Percentiles rank a stretch among this genome's conserved stretches.
Conservation (phyloP, 1,140 invertebrate genomes). For the Ceratosolen solmsi region DNA sequence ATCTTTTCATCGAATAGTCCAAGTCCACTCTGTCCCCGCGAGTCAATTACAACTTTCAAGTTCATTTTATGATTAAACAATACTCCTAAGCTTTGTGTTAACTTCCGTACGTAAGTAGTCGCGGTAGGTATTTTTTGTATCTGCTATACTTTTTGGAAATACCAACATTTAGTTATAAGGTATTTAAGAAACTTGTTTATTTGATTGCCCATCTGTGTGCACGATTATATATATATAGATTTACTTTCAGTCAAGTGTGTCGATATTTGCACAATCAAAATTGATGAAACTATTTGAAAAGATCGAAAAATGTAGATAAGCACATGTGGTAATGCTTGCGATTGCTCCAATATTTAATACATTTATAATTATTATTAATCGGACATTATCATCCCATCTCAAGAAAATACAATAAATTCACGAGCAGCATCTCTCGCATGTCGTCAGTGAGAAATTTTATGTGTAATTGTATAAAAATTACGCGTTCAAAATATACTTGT, state of each 20-base stretch:
- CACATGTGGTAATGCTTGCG: too few species aligned
- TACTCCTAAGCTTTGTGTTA: conserved; percentile 74
- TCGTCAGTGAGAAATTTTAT: too few species aligned
- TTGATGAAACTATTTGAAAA: too few species aligned
- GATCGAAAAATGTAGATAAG: too few species aligned
- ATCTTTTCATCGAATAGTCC: conserved; percentile 70
- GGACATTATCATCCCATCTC: too few species aligned
- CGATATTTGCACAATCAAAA: not conserved
- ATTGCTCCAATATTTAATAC: too few species aligned
- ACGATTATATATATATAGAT: conserved; percentile 13
- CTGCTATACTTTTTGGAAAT: conserved; percentile 70
- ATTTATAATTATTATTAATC: too few species aligned
- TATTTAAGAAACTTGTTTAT: conserved; percentile 49
- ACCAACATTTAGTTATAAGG: conserved; percentile 63
- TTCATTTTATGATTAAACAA: conserved; percentile 71
- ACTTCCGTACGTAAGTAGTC: conserved; percentile 78
- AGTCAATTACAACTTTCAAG: conserved; percentile 66
- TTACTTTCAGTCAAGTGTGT: conserved; percentile 11
- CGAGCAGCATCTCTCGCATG: too few species aligned
- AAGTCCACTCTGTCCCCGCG: conserved; percentile 70
- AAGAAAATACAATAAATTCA: too few species aligned
- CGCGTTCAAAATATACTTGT: too few species aligned
- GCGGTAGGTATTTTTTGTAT: conserved; percentile 79
- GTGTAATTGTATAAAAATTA: too few species aligned
- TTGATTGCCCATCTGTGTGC: conserved; percentile 3